Evolutionary conservation across 2,888 invertebrate genomes (phyloP).

Genomic region (Eupeodes latifasciatus): DNA sequence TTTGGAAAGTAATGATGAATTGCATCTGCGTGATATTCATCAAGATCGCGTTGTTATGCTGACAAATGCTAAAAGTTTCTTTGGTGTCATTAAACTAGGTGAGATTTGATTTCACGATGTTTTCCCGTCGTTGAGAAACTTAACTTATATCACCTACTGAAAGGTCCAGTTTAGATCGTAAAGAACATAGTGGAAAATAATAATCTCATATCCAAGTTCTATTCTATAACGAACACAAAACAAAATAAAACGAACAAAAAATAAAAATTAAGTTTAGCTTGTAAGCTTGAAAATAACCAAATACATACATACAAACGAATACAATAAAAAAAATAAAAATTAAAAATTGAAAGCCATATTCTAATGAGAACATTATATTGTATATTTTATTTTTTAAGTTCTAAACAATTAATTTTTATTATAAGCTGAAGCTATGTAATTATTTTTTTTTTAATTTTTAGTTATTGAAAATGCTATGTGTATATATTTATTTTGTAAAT

Average conservation of each 20-base stretch:
- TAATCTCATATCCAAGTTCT: slow-evolving; percentile 55
- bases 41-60: slow-evolving; percentile 80
- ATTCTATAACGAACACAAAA: slow-evolving; percentile 25
- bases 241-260: slow-evolving; percentile 29
- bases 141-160: neutral
- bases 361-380: slow-evolving; percentile 22
- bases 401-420: slow-evolving; percentile 34
- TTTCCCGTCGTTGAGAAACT: neutral
- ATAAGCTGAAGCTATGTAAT: slow-evolving; percentile 29
- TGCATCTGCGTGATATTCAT: slow-evolving; percentile 89
- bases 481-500: slow-evolving; percentile 76
- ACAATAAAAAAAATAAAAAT: neutral
- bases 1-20: slow-evolving; percentile 87
- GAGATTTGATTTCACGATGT: slow-evolving; percentile 80
- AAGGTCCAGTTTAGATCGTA: slow-evolving; percentile 10
- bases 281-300: slow-evolving; percentile 33
- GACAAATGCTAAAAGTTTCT: slow-evolving; percentile 91
- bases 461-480: slow-evolving; percentile 32
- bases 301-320: slow-evolving; percentile 11
- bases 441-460: slow-evolving; percentile 28
- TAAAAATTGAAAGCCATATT: slow-evolving; percentile 20
- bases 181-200: neutral
- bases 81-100: slow-evolving; percentile 91
- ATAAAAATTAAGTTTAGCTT: slow-evolving; percentile 28
- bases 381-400: slow-evolving; percentile 17